Evolutionary conservation across 1,140 invertebrate species (phyloP), one percentile per base, ranked within the genome.

Genomic region (Colletes latitarsis): DNA sequence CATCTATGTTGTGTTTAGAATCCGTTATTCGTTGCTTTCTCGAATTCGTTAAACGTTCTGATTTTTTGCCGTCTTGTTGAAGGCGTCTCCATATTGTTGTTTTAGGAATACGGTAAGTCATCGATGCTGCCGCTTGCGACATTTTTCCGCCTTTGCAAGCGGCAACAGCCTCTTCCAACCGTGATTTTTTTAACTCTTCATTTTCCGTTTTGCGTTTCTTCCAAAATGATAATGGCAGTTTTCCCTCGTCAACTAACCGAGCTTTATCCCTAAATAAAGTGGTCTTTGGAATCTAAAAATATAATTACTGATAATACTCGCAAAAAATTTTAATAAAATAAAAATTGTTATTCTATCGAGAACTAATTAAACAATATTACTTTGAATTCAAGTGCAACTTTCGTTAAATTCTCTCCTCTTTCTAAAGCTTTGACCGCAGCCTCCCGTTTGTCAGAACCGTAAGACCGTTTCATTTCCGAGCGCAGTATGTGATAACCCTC

Each of bases 31-130:
- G 64, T 64, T 80, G 77, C 10, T 82, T 88, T 46, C 77, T 89
- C 9, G 67, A 52, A 39, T 68, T 83, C 15, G 64, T 30, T 2
- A 49, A 58, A 30, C 60, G 69, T 68, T 87, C 76, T 4, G 77
- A 72, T n/a, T 89, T 90, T 69, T 89, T 67, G 8, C 82, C 81
- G 43, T 91, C 90, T 64, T 94, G 92, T 67, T 94, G 94, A 6
- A 95, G 87, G 70, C 94, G 91, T 43, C 95, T 92, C 95, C 95
- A 95, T 39, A 95, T 94, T 1, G 95, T 95, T n/a, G 94, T 95
- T 89, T 95, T 95, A 39, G 95, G 94, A 76, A 95, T 94, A 81
- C 93, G 92, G 82, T 94, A 95, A 14, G 93, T 91, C 79, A 94
- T 90, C 0, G 95, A 94, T 14, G 95, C 94, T 41, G 93, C 91